phyloP scores from a whole-genome alignment of 2,888 invertebrate species.

The Oithona nana region DNA sequence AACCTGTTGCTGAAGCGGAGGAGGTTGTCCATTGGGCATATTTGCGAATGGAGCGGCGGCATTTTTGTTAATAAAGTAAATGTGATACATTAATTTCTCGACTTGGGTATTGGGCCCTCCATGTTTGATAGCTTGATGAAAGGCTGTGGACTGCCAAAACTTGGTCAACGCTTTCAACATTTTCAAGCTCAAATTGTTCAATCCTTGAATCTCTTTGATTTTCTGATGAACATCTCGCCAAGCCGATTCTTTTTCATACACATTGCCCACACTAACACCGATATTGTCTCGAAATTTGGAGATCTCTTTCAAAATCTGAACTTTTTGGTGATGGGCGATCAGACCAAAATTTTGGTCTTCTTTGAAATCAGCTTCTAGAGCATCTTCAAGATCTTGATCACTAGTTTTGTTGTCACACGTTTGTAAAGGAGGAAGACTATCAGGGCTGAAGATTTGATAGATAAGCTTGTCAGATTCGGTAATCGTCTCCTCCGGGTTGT shows the following conservation, averaged over 20 bases:
- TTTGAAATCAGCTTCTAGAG: neutral
- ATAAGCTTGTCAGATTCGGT: neutral
- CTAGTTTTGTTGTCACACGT: neutral
- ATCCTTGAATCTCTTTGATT: too few species aligned
- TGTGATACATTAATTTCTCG: neutral
- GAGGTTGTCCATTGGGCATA: neutral
- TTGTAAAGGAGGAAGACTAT: neutral
- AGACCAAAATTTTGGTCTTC: neutral
- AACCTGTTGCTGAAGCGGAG: neutral
- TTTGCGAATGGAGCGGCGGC: neutral
- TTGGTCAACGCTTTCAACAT: neutral
- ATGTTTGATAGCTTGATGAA: neutral
- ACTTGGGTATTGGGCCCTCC: neutral
- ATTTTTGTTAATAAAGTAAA: neutral
- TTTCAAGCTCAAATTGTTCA: neutral
- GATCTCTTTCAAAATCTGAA: neutral
- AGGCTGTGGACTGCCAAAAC: neutral
- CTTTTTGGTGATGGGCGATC: neutral
- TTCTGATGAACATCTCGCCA: neutral
- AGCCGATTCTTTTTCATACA: neutral
- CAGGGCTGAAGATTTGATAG: neutral
- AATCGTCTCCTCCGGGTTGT: neutral
- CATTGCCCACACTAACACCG: neutral
- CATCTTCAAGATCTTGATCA: neutral
- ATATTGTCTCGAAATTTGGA: neutral